Base-by-base conservation (phyloP, 2,888 invertebrate genomes). In the Scaptomyza parva region DNA sequence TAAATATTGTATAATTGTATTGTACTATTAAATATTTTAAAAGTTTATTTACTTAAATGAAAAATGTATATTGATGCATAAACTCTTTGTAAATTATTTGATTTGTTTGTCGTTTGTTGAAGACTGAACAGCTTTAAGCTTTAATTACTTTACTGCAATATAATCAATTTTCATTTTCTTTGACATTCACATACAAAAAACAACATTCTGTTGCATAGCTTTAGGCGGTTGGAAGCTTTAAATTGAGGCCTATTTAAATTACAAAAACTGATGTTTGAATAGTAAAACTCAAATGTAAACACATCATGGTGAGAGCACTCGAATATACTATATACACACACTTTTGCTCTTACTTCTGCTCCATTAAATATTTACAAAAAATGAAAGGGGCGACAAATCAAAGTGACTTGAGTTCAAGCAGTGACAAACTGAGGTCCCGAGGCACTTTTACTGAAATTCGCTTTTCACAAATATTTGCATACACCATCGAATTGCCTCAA, bases 361-460 rank as follows among this genome's bases (percentile, higher is more conserved):
- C 86, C 76, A 87, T 82, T 82, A 85, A 85, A 85, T 87, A 82
- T 82, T 82, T 82, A 85, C 70, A 81, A 76, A 84, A 74, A 84
- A 64, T 60, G 64, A n/a, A 70, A 64, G 62, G 64, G 62, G 54
- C 62, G 76, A 85, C 70, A 82, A 85, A 85, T 82, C 86, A 81
- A 82, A 82, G 82, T 84, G 88, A 81, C 70, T 81, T 54, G 58
- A 58, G 60, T 81, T 53, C 60, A 62, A n/a, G n/a, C 64, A 70
- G 62, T 71, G 87, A 72, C 77, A 67, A 52, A 53, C 58, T 26
- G 39, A 57, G 47, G 67, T 55, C 63, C 20, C 28, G 59, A 50
- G 60, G 71, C 74, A 72, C 82, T 72, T 81, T 84, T 69, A 72
- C 87, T 67, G 77, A 84, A 80, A 71, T 80, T 77, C 74, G 53